Percentiles rank a stretch among this genome's conserved stretches.
phyloP scores from a whole-genome alignment of 2,797 vertebrate species.

The Lepus oiostolus region DNA sequence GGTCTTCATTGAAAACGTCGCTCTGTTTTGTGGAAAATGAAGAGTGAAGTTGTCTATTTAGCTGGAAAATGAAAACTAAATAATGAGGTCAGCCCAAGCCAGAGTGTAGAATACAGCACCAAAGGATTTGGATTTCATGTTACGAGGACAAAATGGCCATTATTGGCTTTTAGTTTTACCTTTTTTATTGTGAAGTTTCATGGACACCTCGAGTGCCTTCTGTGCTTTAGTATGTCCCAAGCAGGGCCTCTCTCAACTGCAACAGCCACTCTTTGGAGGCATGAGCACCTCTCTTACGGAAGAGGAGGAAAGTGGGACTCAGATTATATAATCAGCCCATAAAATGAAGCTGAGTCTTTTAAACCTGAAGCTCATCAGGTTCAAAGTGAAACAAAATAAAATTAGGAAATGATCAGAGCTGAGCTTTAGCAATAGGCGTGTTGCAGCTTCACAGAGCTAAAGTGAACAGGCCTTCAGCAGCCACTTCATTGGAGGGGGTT shows the following conservation, averaged over 20 bases:
- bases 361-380: slow-evolving; percentile 43
- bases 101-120: neutral
- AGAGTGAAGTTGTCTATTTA: neutral
- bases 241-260: neutral
- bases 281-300: neutral
- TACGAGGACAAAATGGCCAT: neutral
- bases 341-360: slow-evolving; percentile 39
- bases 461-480: slow-evolving; percentile 1
- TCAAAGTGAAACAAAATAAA: slow-evolving; percentile 49
- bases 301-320: neutral
- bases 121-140: slow-evolving; percentile 25
- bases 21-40: neutral
- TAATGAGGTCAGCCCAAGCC: neutral
- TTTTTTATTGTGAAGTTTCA: slow-evolving; percentile 31
- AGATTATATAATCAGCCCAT: slow-evolving; percentile 13
- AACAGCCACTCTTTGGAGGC: neutral
- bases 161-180: neutral
- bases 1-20: slow-evolving; percentile 3
- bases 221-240: neutral
- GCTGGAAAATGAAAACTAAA: slow-evolving; percentile 6
- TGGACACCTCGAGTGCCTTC: neutral
- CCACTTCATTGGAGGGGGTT: slow-evolving; percentile 17
- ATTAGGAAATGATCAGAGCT: slow-evolving; percentile 51
- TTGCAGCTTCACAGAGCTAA: slow-evolving; percentile 54
- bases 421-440: slow-evolving; percentile 54